Base-by-base conservation (phyloP, 2,113 vertebrate species). In the Melanotaenia duboulayi region DNA sequence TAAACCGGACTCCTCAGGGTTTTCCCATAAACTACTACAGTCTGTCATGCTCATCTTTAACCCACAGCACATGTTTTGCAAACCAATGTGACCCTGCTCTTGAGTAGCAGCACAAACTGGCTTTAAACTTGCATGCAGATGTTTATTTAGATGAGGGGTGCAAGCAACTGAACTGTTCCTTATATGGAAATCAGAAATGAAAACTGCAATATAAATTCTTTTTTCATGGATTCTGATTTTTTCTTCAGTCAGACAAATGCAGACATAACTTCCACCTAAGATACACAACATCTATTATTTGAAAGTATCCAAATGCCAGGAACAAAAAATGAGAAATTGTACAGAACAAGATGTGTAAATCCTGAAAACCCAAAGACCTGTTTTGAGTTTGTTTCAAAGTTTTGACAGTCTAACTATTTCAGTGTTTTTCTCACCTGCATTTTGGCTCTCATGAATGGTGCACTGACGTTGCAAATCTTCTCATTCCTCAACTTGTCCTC, bases 381-480 rank as follows among this genome's bases (percentile, higher is more conserved):
- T 42, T 14, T 42, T 14, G 14, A 14, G 4, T 42, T 14, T 16
- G 12, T 42, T 42, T 3, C 11, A 14, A 42, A 1, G 2, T 42
- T 42, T 42, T 42, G 13, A 42, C 14, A 42, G 40, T 42, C 40
- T n/a, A n/a, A n/a, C n/a, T n/a, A n/a, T n/a, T n/a, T n/a, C n/a
- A 35, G 3, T n/a, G 20, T 40, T 32, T 13, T 1, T 71, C 82
- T 91, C 70, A 98, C 97, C 96, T 97, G 97, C 71, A 94, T 88
- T 82, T 95, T 97, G 78, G 96, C 95, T 39, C 95, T 93, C 95
- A 99, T 97, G 85, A 99, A 98, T 0, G 97, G 97, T 63, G 95
- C 94, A 74, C 97, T 98, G 83, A 99, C 91, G 0, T 98, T 97
- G 89, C 97, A 99, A 72, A 94, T 78, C 83, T 92, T 95, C 88